phyloP scores from a whole-genome alignment of 2,888 invertebrate genomes.

The Netelia inedita region DNA sequence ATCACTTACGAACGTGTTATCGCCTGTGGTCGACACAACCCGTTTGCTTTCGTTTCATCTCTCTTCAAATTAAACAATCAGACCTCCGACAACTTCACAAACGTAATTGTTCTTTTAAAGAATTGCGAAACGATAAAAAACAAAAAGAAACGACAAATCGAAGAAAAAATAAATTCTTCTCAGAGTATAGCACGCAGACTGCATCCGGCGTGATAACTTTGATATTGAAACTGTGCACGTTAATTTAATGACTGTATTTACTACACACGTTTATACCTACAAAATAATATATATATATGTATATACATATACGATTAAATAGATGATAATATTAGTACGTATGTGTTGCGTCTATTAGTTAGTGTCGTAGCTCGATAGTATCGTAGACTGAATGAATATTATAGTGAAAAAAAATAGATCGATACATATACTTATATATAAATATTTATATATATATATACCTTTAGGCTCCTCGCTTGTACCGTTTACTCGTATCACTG shows the following conservation, averaged over 20 bases:
- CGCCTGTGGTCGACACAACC: slow-evolving; percentile 61
- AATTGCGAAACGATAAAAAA: slow-evolving; percentile 12
- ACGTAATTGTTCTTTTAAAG: slow-evolving; percentile 14
- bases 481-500: slow-evolving; percentile 61
- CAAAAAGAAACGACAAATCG: background rate
- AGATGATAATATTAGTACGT: slow-evolving; percentile 38
- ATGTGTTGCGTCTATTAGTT: slow-evolving; percentile 59
- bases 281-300: slow-evolving; percentile 24
- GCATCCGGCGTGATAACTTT: slow-evolving; percentile 70
- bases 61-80: slow-evolving; percentile 49
- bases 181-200: slow-evolving; percentile 69
- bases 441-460: slow-evolving; percentile 31
- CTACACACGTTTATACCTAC: slow-evolving; percentile 44
- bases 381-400: slow-evolving; percentile 62
- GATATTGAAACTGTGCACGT: slow-evolving; percentile 65
- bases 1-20: slow-evolving; percentile 18
- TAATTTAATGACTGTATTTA: slow-evolving; percentile 52
- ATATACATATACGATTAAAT: slow-evolving; percentile 31
- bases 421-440: slow-evolving; percentile 29
- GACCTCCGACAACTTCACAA: slow-evolving; percentile 51
- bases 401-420: slow-evolving; percentile 48
- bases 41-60: slow-evolving; percentile 45
- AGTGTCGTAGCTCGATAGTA: slow-evolving; percentile 64
- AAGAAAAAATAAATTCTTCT: slow-evolving; percentile 38
- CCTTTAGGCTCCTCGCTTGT: slow-evolving; percentile 65